These are phyloP conservation scores for Dromaius novaehollandiae DNA, from an alignment of 2,113 vertebrate genomes.

Conservation along the genomic window DNA sequence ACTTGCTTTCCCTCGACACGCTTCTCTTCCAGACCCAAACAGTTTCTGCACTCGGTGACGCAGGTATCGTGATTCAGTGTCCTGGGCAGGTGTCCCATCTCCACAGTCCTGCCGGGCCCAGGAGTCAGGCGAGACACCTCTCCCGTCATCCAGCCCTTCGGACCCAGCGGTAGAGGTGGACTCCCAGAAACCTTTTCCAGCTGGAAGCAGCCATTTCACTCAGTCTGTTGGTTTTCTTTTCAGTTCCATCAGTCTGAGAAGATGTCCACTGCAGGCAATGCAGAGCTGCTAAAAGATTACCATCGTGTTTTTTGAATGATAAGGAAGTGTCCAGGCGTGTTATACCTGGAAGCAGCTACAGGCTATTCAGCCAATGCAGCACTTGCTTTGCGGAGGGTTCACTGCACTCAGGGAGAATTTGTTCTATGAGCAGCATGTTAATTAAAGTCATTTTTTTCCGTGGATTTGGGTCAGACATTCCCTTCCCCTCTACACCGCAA, in stretches of 20 bases:
- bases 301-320: not conserved
- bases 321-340: not conserved
- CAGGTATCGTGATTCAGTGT: not conserved
- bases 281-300: not conserved
- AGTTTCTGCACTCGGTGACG: not conserved
- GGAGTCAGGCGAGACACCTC: not conserved
- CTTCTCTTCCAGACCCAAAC: not conserved
- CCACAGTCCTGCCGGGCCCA: not conserved
- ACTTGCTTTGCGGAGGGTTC: not conserved
- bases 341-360: not conserved
- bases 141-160: not conserved
- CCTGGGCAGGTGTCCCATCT: not conserved
- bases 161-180: not conserved
- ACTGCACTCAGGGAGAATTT: not conserved
- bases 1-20: not conserved
- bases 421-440: not conserved
- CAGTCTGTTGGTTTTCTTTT: not conserved
- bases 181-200: not conserved
- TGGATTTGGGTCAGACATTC: not conserved
- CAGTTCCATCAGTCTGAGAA: not conserved
- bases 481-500: not conserved
- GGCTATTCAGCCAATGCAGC: not conserved
- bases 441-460: not conserved
- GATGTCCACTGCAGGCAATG: too few relatives aligned
- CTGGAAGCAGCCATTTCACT: not conserved